Conservation (phyloP, 1,140 invertebrate species). For the Thaumetopoea pityocampa region DNA sequence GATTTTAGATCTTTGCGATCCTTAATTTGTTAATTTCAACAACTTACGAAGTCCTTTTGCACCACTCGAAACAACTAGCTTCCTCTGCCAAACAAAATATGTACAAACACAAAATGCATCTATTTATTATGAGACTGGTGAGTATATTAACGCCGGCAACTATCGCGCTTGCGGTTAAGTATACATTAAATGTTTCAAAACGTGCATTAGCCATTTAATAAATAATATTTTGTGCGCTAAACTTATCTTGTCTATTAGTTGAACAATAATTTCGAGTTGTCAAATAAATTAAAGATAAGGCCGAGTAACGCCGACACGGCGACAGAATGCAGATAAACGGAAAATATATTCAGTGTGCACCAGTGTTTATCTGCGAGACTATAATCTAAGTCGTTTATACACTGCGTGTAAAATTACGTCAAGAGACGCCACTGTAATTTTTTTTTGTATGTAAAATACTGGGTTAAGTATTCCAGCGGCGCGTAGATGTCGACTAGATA, state of each 20-base stretch:
- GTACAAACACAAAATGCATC: conserved; percentile 6
- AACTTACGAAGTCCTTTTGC: no score
- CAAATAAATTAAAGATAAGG: conserved; percentile 13
- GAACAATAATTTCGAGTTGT: conserved; percentile 3
- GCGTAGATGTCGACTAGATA: conserved; percentile 35
- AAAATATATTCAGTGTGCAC: no score
- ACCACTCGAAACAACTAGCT: no score
- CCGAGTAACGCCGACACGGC: conserved; percentile 2
- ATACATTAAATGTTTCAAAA: background rate
- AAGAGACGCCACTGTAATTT: no score
- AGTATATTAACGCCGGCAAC: conserved; percentile 1
- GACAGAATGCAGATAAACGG: no score
- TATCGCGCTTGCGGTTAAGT: conserved; percentile 4
- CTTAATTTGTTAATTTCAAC: no score
- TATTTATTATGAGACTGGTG: conserved; percentile 9
- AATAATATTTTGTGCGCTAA: conserved; percentile 1
- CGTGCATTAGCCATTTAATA: conserved; percentile 1
- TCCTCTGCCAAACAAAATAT: no score
- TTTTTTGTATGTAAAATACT: conserved; percentile 15
- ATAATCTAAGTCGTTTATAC: no score
- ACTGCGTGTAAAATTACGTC: no score
- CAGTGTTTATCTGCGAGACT: no score
- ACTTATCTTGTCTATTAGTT: conserved; percentile 10
- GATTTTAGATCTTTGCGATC: no score
- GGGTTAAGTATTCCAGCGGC: conserved; percentile 10